These are phyloP conservation scores for Reinhardtius hippoglossoides DNA, from an alignment of 2,113 vertebrate species.

Conservation along the genomic window DNA sequence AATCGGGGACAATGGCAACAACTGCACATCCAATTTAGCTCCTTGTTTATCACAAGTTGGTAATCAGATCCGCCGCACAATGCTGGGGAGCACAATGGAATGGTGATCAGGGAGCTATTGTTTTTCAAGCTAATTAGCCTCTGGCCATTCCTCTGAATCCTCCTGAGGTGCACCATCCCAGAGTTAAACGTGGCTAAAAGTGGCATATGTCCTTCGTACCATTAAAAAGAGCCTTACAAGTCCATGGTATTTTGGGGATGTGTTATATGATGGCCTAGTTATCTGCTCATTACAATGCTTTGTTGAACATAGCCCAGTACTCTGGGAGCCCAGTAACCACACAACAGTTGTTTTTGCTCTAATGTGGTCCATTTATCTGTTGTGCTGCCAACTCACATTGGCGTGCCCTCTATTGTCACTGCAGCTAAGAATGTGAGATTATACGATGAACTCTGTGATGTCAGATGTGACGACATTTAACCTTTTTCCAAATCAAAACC, in stretches of 20 bases:
- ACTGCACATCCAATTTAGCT: slow-evolving; percentile 87
- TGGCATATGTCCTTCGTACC: slow-evolving; percentile 70
- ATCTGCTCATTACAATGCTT: slow-evolving; percentile 73
- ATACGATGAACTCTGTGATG: slow-evolving; percentile 9
- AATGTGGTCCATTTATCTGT: slow-evolving; percentile 70
- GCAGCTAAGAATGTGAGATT: slow-evolving; percentile 35
- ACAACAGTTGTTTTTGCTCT: slow-evolving; percentile 75
- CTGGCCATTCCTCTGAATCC: slow-evolving; percentile 70
- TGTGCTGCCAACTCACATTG: slow-evolving; percentile 60
- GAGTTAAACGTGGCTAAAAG: slow-evolving; percentile 82
- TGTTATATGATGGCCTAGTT: slow-evolving; percentile 75
- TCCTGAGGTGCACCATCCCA: slow-evolving; percentile 61
- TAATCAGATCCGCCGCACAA: slow-evolving; percentile 83
- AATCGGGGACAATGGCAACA: slow-evolving; percentile 85
- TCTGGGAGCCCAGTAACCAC: slow-evolving; percentile 47
- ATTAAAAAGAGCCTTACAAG: slow-evolving; percentile 83
- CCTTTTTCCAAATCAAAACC: slow-evolving; percentile 26
- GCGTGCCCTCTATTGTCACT: slow-evolving; percentile 43
- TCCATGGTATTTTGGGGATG: slow-evolving; percentile 81
- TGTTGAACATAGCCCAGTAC: slow-evolving; percentile 54
- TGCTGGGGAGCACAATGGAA: slow-evolving; percentile 82
- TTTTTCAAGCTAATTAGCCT: slow-evolving; percentile 87
- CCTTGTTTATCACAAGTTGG: slow-evolving; percentile 84
- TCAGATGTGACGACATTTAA: slow-evolving; percentile 28
- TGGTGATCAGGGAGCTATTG: slow-evolving; percentile 86